These are phyloP conservation scores for Heliconius hermathena DNA, from an alignment of 1,140 invertebrate species.

Conservation along the genomic window DNA sequence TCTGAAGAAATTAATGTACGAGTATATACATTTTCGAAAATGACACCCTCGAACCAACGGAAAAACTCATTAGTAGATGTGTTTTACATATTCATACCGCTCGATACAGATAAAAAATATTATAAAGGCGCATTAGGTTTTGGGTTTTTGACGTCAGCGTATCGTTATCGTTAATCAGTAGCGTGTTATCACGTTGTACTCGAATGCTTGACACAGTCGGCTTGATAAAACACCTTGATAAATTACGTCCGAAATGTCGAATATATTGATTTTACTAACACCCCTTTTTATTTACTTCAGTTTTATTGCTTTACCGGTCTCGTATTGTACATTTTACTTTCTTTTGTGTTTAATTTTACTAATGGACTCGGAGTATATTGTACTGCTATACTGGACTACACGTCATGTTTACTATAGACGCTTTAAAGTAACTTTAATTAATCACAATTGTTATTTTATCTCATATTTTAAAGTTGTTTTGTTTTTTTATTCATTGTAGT, in stretches of 20 bases:
- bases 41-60: background rate
- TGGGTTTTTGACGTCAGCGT: conserved; percentile 36
- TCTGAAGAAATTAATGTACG: background rate
- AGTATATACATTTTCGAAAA: background rate
- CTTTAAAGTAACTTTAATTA: background rate
- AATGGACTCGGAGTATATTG: conserved; percentile 32
- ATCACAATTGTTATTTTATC: background rate
- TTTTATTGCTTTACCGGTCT: conserved; percentile 37
- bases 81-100: conserved; percentile 14
- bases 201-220: conserved; percentile 57
- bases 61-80: conserved; percentile 24
- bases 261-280: conserved; percentile 72
- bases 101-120: conserved; percentile 30
- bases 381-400: conserved; percentile 12
- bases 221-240: conserved; percentile 72
- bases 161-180: conserved; percentile 66
- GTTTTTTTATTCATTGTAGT: background rate
- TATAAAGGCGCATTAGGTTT: conserved; percentile 38
- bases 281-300: conserved; percentile 36
- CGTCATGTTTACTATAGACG: background rate
- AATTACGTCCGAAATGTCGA: conserved; percentile 62
- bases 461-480: background rate
- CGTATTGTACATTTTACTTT: conserved; percentile 39
- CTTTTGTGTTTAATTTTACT: conserved; percentile 39
- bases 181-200: conserved; percentile 65